Conservation (phyloP, 2,797 vertebrate genomes). For the Iguana delicatissima region DNA sequence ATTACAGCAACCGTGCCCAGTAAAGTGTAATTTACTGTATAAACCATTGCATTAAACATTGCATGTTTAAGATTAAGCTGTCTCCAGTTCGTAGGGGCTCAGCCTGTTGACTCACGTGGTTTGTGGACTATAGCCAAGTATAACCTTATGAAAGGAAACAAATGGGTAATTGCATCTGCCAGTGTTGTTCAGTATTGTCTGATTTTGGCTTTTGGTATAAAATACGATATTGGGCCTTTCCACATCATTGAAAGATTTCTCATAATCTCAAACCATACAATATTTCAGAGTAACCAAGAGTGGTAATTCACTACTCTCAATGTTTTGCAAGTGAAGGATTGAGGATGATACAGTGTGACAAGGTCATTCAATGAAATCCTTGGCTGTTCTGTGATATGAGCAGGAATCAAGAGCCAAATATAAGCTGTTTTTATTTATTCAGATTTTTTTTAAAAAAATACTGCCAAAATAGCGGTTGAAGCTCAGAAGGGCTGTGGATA, state of each 20-base stretch:
- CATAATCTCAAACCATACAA: not conserved
- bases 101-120: not conserved
- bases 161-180: slow-evolving; percentile 19
- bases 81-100: slow-evolving; percentile 5
- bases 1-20: not conserved
- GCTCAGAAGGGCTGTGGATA: not conserved
- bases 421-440: slow-evolving; percentile 2
- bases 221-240: not conserved
- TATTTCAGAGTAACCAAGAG: not conserved
- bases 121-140: slow-evolving; percentile 25
- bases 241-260: slow-evolving; percentile 8
- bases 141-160: slow-evolving; percentile 13
- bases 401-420: slow-evolving; percentile 10
- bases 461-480: not conserved
- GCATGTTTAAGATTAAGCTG: slow-evolving; percentile 5
- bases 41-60: slow-evolving; percentile 1
- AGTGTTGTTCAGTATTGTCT: slow-evolving; percentile 8
- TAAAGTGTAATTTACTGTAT: not conserved
- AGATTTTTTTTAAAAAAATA: not conserved
- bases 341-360: slow-evolving; percentile 25
- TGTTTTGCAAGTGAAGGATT: slow-evolving; percentile 17
- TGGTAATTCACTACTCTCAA: not conserved
- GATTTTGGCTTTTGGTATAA: slow-evolving; percentile 7
- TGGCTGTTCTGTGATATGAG: slow-evolving; percentile 17
- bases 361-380: slow-evolving; percentile 26